Base-by-base conservation (phyloP, 2,888 invertebrate genomes). In the Drosophila leonis region DNA sequence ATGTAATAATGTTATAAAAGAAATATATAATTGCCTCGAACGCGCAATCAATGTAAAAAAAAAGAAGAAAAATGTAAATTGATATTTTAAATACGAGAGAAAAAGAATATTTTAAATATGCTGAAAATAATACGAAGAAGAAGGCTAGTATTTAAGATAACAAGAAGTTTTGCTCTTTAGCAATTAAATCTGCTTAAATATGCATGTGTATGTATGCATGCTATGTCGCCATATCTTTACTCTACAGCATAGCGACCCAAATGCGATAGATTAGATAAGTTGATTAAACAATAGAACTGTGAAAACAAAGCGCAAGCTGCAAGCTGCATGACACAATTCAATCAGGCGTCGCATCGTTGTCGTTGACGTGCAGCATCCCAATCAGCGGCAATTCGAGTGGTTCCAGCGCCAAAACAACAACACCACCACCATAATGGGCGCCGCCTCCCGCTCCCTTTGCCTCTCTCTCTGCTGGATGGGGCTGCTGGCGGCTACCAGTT, bases 181-280 rank as follows among this genome's bases (percentile, higher is more conserved):
- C 61, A 20, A 56, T 56, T 56, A 42, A 31, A 56, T 1, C 4
- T 20, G 33, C 13, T 24, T 37, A 13, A 24, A 37, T 27, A 29
- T n/a, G 31, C 10, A 27, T 27, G 42, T 20, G 2, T 2, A 12
- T 13, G 13, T 35, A 6, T 46, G 4, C 13, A 1, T 4, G 15
- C 2, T 48, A 27, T 54, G 24, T 35, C 39, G 12, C n/a, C 37
- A 8, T 18, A 39, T 54, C 27, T 54, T 12, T 12, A 4, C 37
- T n/a, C n/a, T n/a, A 12, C 4, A 27, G 60, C 48, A 42, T 64
- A 68, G 60, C 62, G 78, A 70, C 72, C 83, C 49, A 65, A 62
- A 64, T 83, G 64, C 61, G 41, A 24, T 57, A 75, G 89, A 84
- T 89, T 89, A 89, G 84, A 89, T 84, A 87, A 77, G 71, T 68